Evolutionary conservation across 2,113 vertebrate genomes (phyloP).

Genomic region (Pavo muticus): DNA sequence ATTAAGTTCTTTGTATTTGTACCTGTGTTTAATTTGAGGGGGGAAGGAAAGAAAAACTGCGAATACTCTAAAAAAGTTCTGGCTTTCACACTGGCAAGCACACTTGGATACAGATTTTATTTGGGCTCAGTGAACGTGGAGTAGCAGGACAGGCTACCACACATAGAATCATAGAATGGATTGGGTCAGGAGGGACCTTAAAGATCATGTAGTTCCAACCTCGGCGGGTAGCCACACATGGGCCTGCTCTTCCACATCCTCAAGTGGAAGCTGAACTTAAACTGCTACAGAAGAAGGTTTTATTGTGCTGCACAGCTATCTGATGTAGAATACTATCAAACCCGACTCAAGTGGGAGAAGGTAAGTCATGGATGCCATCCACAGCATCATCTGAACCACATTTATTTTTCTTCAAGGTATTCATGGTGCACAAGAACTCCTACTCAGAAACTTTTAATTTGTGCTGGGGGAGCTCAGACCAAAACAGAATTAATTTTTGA

Average conservation of each 20-base stretch:
- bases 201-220: background rate
- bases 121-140: background rate
- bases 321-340: background rate
- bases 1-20: background rate
- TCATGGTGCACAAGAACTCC: background rate
- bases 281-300: background rate
- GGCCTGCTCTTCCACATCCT: background rate
- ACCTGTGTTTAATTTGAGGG: background rate
- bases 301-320: background rate
- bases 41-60: background rate
- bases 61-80: background rate
- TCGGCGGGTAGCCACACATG: background rate
- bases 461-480: background rate
- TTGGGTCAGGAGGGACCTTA: background rate
- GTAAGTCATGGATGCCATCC: background rate
- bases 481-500: background rate
- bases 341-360: background rate
- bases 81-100: background rate
- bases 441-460: background rate
- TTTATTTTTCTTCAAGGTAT: background rate
- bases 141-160: accelerated
- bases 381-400: accelerated
- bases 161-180: background rate
- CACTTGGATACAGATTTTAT: background rate
- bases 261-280: background rate